Evolutionary conservation across 2,797 vertebrate species (phyloP).

Genomic region (Etheostoma nigrum): DNA sequence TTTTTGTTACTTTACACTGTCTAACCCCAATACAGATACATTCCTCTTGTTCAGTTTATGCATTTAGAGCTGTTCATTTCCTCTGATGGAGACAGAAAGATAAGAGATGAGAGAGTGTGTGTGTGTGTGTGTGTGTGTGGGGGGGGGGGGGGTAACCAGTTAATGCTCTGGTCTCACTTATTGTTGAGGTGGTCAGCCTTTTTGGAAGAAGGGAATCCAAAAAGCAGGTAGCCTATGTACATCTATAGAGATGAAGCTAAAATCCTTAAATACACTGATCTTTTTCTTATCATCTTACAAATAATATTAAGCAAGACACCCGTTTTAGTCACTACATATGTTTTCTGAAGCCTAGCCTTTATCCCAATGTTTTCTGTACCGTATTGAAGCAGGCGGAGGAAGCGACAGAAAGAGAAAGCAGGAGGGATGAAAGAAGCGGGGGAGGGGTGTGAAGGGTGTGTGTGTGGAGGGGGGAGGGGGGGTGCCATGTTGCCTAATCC

Average conservation of each 20-base stretch:
- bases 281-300: no score
- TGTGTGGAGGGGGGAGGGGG: not conserved
- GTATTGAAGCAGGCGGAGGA: not conserved
- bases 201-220: not conserved
- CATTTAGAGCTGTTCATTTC: constrained; percentile 14
- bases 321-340: not conserved
- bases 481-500: not conserved
- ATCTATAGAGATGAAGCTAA: not conserved
- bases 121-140: not conserved
- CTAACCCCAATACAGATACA: not conserved
- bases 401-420: constrained; percentile 12
- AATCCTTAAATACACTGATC: not conserved
- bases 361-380: not conserved
- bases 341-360: not conserved
- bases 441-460: not conserved
- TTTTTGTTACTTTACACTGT: no score
- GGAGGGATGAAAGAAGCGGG: not conserved
- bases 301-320: not conserved
- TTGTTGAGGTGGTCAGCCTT: not conserved
- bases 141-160: not conserved
- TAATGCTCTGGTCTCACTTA: not conserved
- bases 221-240: not conserved
- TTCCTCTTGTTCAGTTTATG: not conserved
- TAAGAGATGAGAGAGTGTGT: constrained; percentile 10
- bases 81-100: constrained; percentile 15